phyloP scores from a whole-genome alignment of 2,113 vertebrate species.

The Atherinomorus stipes region DNA sequence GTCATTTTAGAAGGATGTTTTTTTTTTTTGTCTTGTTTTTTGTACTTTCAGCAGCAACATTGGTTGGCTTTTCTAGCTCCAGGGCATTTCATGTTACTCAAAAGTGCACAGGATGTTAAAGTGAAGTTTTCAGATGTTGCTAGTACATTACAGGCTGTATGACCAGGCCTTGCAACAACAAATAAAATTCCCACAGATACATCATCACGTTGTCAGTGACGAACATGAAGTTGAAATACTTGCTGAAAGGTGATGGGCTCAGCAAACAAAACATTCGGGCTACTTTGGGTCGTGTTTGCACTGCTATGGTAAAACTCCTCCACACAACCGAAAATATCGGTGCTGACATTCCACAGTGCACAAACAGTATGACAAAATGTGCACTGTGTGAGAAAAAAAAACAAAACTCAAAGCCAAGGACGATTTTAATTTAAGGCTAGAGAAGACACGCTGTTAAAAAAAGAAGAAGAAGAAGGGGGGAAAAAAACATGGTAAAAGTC shows the following conservation, averaged over 20 bases:
- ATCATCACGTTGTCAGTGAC: slow-evolving; percentile 47
- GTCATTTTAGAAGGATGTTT: slow-evolving; percentile 37
- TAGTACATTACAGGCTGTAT: slow-evolving; percentile 3
- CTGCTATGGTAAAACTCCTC: slow-evolving; percentile 59
- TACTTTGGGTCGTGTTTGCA: slow-evolving; percentile 52
- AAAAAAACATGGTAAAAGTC: slow-evolving; percentile 24
- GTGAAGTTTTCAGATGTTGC: slow-evolving; percentile 31
- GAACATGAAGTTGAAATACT: slow-evolving; percentile 26
- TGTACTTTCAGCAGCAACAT: slow-evolving; percentile 23
- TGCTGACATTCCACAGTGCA: slow-evolving; percentile 51
- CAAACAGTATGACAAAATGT: slow-evolving; percentile 62
- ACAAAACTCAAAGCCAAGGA: slow-evolving; percentile 30
- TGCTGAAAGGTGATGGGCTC: slow-evolving; percentile 47
- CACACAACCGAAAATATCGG: slow-evolving; percentile 58
- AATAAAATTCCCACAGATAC: slow-evolving; percentile 40
- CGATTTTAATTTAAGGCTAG: slow-evolving; percentile 60
- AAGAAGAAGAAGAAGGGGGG: slow-evolving; percentile 1
- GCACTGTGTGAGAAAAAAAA: slow-evolving; percentile 36
- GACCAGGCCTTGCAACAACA: slow-evolving; percentile 9
- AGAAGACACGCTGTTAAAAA: slow-evolving; percentile 25
- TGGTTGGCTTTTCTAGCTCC: slow-evolving; percentile 29
- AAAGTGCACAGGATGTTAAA: slow-evolving; percentile 21
- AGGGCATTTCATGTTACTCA: slow-evolving; percentile 27
- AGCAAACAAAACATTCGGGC: slow-evolving; percentile 54
- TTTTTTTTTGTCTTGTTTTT: slow-evolving; percentile 37